Conservation (phyloP, 2,888 invertebrate genomes). For the Morpho deidamia region DNA sequence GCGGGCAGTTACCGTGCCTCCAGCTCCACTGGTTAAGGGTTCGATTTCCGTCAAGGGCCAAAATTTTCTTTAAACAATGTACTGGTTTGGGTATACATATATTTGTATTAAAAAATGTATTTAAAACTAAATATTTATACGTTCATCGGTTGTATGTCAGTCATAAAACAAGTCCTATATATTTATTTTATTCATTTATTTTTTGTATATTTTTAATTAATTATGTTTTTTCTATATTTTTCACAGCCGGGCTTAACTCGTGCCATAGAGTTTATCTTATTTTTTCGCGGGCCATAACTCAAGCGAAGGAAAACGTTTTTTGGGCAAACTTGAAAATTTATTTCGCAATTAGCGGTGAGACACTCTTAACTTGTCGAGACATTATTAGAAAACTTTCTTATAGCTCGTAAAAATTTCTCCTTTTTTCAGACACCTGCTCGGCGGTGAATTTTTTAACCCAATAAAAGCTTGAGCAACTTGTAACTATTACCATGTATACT, state of each 20-base stretch:
- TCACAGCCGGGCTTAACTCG: constrained; percentile 13
- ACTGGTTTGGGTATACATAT: no score
- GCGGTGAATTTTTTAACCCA: constrained; percentile 33
- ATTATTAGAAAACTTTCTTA: constrained; percentile 75
- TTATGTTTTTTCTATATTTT: neutral
- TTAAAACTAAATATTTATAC: no score
- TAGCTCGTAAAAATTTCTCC: constrained; percentile 62
- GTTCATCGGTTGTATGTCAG: no score
- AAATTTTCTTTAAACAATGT: no score
- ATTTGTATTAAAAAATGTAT: no score
- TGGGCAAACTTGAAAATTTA: constrained; percentile 73
- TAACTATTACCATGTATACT: neutral
- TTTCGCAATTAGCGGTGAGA: constrained; percentile 72
- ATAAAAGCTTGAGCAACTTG: neutral
- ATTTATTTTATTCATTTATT: no score
- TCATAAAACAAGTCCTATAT: no score
- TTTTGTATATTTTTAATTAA: neutral
- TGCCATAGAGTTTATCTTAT: constrained; percentile 39
- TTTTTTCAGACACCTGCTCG: constrained; percentile 62
- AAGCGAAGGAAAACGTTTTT: constrained; percentile 53
- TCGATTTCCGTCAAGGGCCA: no score
- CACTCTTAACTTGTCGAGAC: constrained; percentile 56
- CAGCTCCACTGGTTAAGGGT: no score
- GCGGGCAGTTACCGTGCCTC: no score
- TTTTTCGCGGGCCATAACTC: constrained; percentile 59